Evolutionary conservation across 2,888 invertebrate species (phyloP).

Genomic region (Dolomedes plantarius): DNA sequence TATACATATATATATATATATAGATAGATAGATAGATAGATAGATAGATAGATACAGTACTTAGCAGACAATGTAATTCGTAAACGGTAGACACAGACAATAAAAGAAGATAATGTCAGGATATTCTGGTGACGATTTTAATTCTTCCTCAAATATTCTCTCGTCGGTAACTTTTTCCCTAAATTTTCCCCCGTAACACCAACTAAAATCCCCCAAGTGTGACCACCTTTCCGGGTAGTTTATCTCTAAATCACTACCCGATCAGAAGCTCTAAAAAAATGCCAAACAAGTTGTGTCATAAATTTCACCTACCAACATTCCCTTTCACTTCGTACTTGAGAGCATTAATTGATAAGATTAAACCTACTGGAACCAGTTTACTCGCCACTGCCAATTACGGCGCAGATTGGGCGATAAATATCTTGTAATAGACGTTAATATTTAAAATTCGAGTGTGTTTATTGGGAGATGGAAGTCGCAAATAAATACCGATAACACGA

Average conservation of each 20-base stretch:
- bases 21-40: no score
- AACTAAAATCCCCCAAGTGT: not conserved
- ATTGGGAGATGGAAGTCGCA: not conserved
- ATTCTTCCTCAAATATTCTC: no score
- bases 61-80: no score
- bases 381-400: constrained; percentile 16
- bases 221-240: not conserved
- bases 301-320: constrained; percentile 5
- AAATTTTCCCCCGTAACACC: not conserved
- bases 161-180: no score
- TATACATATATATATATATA: no score
- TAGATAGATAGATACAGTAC: no score
- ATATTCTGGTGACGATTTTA: no score
- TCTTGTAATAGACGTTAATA: constrained; percentile 37
- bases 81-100: no score
- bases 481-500: no score
- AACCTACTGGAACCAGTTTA: constrained; percentile 35
- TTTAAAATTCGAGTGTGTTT: constrained; percentile 24
- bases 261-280: not conserved
- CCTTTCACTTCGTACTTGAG: constrained; percentile 33
- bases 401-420: constrained; percentile 21
- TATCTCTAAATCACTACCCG: not conserved
- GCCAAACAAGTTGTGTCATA: not conserved
- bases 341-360: constrained; percentile 61
- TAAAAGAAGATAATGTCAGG: no score